phyloP scores from a whole-genome alignment of 1,140 invertebrate species.

The Bombus pascuorum region DNA sequence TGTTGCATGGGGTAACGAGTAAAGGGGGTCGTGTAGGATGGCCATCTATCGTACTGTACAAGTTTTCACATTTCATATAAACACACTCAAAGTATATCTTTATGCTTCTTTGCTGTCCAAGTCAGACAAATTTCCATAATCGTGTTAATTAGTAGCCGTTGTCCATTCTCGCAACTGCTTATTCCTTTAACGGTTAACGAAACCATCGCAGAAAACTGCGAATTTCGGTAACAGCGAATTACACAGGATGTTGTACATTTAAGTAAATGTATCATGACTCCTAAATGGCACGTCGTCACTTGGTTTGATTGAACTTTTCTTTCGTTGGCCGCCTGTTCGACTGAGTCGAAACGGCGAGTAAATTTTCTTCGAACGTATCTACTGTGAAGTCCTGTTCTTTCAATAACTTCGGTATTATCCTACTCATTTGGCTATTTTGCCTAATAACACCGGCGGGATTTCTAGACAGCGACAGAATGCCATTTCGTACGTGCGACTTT shows the following conservation, averaged over 20 bases:
- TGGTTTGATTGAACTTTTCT: slow-evolving; percentile 44
- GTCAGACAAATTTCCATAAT: background rate
- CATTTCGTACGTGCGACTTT: slow-evolving; percentile 43
- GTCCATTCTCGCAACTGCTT: background rate
- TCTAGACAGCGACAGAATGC: background rate
- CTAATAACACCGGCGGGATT: background rate
- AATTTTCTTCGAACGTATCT: slow-evolving; percentile 76
- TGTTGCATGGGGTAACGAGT: background rate
- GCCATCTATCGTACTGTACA: background rate
- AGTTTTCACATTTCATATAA: background rate
- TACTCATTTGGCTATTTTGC: slow-evolving; percentile 1
- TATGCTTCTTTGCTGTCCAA: background rate
- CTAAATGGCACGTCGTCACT: slow-evolving; percentile 54
- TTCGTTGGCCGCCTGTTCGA: slow-evolving; percentile 9
- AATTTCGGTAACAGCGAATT: background rate
- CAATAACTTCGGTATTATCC: slow-evolving; percentile 12
- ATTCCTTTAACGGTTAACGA: background rate
- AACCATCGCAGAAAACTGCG: background rate
- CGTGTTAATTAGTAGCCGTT: background rate
- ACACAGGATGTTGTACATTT: slow-evolving; percentile 32
- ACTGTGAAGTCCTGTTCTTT: slow-evolving; percentile 75
- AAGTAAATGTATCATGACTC: slow-evolving; percentile 17
- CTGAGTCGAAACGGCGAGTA: slow-evolving; percentile 46
- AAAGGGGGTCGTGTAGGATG: background rate
- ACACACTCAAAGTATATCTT: background rate